Evolutionary conservation across 2,888 invertebrate genomes (phyloP).

Genomic region (Chymomyza fuscimana): DNA sequence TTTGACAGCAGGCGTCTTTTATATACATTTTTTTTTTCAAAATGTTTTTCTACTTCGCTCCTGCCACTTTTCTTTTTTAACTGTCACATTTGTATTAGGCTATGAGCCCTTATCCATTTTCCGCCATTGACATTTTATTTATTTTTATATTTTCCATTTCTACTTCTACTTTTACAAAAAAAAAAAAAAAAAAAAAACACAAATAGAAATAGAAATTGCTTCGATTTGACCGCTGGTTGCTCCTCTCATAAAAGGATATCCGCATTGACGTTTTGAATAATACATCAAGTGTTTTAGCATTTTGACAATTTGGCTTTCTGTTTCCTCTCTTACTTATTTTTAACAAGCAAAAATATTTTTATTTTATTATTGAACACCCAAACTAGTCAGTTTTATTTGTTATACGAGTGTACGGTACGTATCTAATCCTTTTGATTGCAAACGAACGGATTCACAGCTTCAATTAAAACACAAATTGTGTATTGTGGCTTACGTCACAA

Average conservation of each 20-base stretch:
- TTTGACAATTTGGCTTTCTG: neutral
- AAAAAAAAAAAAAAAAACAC: slow-evolving; percentile 35
- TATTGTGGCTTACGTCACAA: neutral
- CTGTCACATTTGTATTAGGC: slow-evolving; percentile 59
- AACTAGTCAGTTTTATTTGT: neutral
- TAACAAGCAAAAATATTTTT: slow-evolving; percentile 4
- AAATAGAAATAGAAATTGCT: slow-evolving; percentile 50
- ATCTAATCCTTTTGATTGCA: neutral
- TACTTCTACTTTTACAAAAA: slow-evolving; percentile 5
- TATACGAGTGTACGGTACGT: neutral
- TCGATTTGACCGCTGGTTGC: slow-evolving; percentile 19
- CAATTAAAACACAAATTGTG: neutral
- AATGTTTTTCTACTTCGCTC: slow-evolving; percentile 21
- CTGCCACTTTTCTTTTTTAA: slow-evolving; percentile 46
- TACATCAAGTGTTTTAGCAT: slow-evolving; percentile 38
- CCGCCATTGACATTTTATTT: slow-evolving; percentile 61
- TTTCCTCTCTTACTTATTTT: neutral
- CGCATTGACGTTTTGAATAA: slow-evolving; percentile 34
- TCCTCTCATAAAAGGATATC: slow-evolving; percentile 35
- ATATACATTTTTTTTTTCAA: slow-evolving; percentile 25
- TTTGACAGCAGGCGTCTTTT: slow-evolving; percentile 40
- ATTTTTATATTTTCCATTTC: slow-evolving; percentile 1
- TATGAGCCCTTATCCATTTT: slow-evolving; percentile 60
- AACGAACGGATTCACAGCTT: neutral
- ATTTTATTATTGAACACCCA: slow-evolving; percentile 31